Percentiles rank a stretch among this genome's conserved stretches.
Evolutionary conservation across 2,113 vertebrate genomes (phyloP).

Genomic region (Candoia aspera): DNA sequence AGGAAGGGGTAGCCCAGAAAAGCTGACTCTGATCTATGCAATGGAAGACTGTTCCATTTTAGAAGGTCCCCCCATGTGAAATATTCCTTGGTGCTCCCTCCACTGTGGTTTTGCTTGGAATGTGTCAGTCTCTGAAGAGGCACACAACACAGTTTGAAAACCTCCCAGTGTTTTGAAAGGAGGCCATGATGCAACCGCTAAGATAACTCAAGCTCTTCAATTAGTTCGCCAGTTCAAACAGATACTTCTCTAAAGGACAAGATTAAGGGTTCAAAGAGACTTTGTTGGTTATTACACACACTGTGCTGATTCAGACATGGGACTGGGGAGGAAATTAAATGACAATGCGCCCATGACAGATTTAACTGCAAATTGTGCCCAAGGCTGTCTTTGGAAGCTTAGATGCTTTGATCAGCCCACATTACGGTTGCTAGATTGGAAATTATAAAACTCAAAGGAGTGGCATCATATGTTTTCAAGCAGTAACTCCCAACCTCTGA

Average conservation of each 20-base stretch:
- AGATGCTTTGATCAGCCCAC: not conserved
- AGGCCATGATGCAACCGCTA: not conserved
- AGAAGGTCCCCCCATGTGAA: not conserved
- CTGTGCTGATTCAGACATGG: not conserved
- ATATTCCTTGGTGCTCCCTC: not conserved
- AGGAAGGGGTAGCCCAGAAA: not conserved
- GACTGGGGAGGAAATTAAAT: not conserved
- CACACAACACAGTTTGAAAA: not conserved
- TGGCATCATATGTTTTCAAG: not conserved
- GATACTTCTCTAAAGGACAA: not conserved
- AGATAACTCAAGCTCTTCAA: not conserved
- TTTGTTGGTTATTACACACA: not conserved
- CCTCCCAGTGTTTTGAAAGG: not conserved
- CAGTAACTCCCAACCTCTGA: not conserved
- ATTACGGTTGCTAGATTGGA: not conserved
- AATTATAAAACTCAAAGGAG: not conserved
- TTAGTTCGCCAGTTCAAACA: not conserved
- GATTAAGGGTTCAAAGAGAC: not conserved
- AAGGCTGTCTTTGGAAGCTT: not conserved
- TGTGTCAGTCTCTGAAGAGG: not conserved
- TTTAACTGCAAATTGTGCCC: not conserved
- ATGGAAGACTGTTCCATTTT: not conserved
- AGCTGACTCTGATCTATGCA: not conserved
- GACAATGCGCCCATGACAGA: not conserved
- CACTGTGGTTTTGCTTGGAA: not conserved